These are phyloP conservation scores for Romanomermis culicivorax DNA, from an alignment of 2,888 invertebrate genomes.

Conservation along the genomic window DNA sequence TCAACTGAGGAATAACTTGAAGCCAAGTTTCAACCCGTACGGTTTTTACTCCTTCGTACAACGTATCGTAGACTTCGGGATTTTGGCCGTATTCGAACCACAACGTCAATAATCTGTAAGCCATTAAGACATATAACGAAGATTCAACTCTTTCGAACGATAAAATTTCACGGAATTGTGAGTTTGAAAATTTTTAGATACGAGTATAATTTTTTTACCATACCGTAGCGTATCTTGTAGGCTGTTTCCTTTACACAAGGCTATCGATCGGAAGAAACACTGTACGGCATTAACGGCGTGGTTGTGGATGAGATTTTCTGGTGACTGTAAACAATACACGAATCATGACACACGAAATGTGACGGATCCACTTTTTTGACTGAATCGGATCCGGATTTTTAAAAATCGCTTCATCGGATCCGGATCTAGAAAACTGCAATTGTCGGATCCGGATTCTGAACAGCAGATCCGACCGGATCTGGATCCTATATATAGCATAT, in stretches of 20 bases:
- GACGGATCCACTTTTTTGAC: too few relatives aligned
- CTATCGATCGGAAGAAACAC: slow-evolving; percentile 85
- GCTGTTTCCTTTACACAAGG: slow-evolving; percentile 57
- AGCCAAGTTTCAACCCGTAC: slow-evolving; percentile 97
- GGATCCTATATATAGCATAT: too few relatives aligned
- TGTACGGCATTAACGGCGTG: slow-evolving; percentile 72
- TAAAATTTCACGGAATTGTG: too few relatives aligned
- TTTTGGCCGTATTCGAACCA: slow-evolving; percentile 95
- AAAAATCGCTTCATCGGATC: too few relatives aligned
- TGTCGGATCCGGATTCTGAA: too few relatives aligned
- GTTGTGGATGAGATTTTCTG: slow-evolving; percentile 31
- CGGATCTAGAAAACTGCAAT: too few relatives aligned
- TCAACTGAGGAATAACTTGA: slow-evolving; percentile 94
- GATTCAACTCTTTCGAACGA: background rate
- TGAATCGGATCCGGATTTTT: too few relatives aligned
- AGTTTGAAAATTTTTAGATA: slow-evolving; percentile 1
- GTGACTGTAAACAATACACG: background rate
- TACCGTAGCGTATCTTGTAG: slow-evolving; percentile 61
- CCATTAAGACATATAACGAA: background rate
- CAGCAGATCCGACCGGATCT: too few relatives aligned
- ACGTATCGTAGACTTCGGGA: slow-evolving; percentile 73
- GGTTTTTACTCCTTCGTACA: slow-evolving; percentile 67
- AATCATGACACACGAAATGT: background rate
- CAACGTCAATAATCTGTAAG: slow-evolving; percentile 51
- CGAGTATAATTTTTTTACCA: background rate